Base-by-base conservation (phyloP, 2,113 vertebrate species). In the Phyllostomus hastatus region DNA sequence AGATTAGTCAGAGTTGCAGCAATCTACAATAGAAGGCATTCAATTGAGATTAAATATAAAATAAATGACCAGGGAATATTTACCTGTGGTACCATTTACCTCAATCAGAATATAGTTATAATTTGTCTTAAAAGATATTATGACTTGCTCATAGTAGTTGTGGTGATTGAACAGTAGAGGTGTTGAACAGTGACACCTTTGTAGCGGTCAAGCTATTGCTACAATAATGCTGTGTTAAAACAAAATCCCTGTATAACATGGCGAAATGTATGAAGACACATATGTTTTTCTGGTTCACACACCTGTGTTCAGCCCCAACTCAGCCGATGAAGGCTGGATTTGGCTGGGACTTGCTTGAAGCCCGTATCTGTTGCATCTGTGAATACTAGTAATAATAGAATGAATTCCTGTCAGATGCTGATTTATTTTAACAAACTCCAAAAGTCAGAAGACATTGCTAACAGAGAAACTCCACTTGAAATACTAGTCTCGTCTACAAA, bases 401-500 rank as follows among this genome's bases (percentile, higher is more conserved):
- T 57, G 20, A 70, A 67, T 78, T 87, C 78, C 66, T 88, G 33
- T 73, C 7, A 90, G 4, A 82, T 85, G 59, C 4, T 78, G 31
- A 81, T 84, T 91, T 90, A 88, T 88, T 90, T 93, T 88, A 92
- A 91, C 20, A 46, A 92, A 82, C 31, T 92, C 61, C 17, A 81
- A 87, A 38, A 90, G 35, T 64, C 6, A 92, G 22, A 43, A 48
- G 90, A 81, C 92, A 94, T 89, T 92, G 33, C 75, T 92, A 61
- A 82, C 5, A 66, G 43, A 93, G 48, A 93, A 90, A 93, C 91
- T 84, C 33, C 5, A 90, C 19, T 85, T 87, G 35, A 91, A 85
- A 81, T 96, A 86, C 35, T 88, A 85, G 57, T 83, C 14, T 88
- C 22, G 88, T 12, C 64, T 86, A 87, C 81, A 92, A 79, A 84